Conservation (phyloP, 2,113 vertebrate genomes). For the Cepphus grylle region DNA sequence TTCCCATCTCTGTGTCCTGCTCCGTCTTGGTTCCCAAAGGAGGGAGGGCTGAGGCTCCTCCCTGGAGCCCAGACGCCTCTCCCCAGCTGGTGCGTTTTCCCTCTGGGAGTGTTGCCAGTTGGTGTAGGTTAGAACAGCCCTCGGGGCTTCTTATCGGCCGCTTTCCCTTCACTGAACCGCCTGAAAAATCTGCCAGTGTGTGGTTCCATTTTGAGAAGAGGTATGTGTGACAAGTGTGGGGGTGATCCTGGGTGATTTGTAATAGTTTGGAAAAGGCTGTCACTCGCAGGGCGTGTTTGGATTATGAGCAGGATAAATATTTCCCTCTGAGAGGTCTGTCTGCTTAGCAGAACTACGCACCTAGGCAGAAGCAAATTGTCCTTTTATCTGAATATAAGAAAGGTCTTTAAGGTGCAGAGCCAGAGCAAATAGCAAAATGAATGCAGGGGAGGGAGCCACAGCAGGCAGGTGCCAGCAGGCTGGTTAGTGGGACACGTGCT, state of each 20-base stretch:
- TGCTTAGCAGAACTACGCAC: neutral
- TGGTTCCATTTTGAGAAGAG: neutral
- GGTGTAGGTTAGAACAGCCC: neutral
- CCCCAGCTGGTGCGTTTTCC: neutral
- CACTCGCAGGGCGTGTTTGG: neutral
- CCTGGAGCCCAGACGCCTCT: neutral
- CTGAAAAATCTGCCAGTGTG: neutral
- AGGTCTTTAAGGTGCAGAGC: neutral
- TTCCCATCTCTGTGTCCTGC: neutral
- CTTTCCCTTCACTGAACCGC: neutral
- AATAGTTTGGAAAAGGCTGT: slow-evolving; percentile 13
- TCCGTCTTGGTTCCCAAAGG: neutral
- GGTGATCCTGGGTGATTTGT: neutral
- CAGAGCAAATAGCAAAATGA: neutral
- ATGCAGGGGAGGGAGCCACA: neutral
- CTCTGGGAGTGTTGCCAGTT: neutral
- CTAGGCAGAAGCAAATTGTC: neutral
- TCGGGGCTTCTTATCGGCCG: rapidly evolving
- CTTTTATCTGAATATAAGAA: neutral
- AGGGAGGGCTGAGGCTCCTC: neutral
- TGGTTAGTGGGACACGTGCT: rapidly evolving
- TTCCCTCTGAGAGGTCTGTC: neutral
- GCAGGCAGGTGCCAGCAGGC: neutral
- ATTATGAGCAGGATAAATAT: slow-evolving; percentile 7
- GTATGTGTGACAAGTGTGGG: neutral